Base-by-base conservation (phyloP, 2,113 vertebrate species). In the Cathartes aura region DNA sequence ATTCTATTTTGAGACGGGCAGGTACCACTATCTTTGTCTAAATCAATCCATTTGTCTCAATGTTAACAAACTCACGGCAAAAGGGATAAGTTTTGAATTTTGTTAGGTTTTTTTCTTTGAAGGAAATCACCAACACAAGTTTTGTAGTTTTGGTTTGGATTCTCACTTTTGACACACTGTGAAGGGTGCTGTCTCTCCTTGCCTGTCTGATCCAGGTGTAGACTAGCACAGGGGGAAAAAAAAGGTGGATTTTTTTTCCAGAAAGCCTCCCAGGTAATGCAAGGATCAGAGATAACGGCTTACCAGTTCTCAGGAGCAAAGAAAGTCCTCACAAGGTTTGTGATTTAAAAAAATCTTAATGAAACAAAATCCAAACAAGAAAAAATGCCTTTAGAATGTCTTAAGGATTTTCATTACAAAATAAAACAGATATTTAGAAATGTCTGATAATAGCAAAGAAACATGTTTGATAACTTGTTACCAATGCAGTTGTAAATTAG, bases 161-260 rank as follows among this genome's bases (percentile, higher is more conserved):
- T 87, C 43, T 72, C 16, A 34, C 15, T 84, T 79, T 34, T 22
- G 40, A 27, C 30, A 47, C 27, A 8, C n/a, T 42, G 4, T 73
- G 71, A 45, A 74, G 29, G 12, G 12, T 8, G 6, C 13, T 53
- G 13, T 52, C 30, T 40, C 43, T 72, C 24, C 20, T n/a, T 66
- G 5, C 15, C 12, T 76, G 30, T 59, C 47, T 91, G 48, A 55
- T 72, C 43, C 19, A 66, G 42, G 48, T 73, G 32, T 58, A 38
- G 32, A 34, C 64, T 80, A 82, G 27, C 42, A 43, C 1, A 8
- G 8, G 2, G 3, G 2, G 1, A 0, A 2, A 30, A 43, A 47
- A 50, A 40, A 45, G 8, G 24, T 30, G 21, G 2, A 4, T 60
- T 75, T 59, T 87, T 85, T 72, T 34, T 30, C 34, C 32, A 52